phyloP scores from a whole-genome alignment of 2,888 invertebrate genomes.

The Heteromurus nitidus region DNA sequence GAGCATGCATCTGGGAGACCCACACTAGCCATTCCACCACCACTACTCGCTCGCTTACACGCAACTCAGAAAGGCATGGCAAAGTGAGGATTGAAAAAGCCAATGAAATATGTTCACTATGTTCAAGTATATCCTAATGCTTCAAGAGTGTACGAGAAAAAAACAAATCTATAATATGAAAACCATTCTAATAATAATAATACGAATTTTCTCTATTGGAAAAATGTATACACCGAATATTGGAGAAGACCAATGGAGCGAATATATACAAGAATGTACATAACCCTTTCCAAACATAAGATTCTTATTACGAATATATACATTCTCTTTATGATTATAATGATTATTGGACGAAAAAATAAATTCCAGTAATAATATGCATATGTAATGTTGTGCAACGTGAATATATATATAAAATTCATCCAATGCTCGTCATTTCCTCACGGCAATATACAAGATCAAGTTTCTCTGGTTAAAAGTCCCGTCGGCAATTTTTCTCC shows the following conservation, averaged over 20 bases:
- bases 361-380: neutral
- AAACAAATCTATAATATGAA: neutral
- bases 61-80: slow-evolving; percentile 63
- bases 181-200: neutral
- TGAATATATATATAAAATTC: slow-evolving; percentile 2
- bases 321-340: neutral
- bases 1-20: slow-evolving; percentile 60
- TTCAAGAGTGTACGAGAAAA: neutral
- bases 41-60: slow-evolving; percentile 44
- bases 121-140: neutral
- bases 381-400: neutral
- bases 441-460: slow-evolving; percentile 70
- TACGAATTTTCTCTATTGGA: neutral
- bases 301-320: neutral
- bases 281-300: neutral
- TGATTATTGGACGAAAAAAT: neutral
- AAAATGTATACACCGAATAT: neutral
- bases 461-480: slow-evolving; percentile 62
- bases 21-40: too few relatives aligned
- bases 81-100: slow-evolving; percentile 32
- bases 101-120: slow-evolving; percentile 25
- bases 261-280: neutral
- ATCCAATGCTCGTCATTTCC: slow-evolving; percentile 39
- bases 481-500: slow-evolving; percentile 46
- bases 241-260: neutral